These are phyloP conservation scores for Drosophila repleta DNA, from an alignment of 1,140 invertebrate genomes.

Conservation along the genomic window DNA sequence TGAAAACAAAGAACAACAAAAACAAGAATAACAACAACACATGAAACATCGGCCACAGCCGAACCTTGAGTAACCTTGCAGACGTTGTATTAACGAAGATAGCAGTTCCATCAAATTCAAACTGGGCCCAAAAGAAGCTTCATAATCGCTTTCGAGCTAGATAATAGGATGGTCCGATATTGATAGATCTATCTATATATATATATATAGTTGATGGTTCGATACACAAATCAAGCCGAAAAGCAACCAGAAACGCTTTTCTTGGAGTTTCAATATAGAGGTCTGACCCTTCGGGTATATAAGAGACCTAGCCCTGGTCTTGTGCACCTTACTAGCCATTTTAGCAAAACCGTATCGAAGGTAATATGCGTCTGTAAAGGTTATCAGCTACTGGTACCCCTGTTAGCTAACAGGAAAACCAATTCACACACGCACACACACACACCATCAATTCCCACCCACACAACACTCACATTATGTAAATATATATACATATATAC, in stretches of 20 bases:
- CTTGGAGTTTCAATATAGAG: no score
- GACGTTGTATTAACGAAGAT: not conserved
- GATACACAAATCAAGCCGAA: no score
- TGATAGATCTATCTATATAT: no score
- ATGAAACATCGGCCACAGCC: not conserved
- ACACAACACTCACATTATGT: not conserved
- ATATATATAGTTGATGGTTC: no score
- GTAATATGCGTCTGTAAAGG: slow-evolving; percentile 5
- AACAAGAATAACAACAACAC: not conserved
- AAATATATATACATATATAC: not conserved
- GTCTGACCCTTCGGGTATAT: not conserved
- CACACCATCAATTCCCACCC: not conserved
- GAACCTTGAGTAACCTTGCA: slow-evolving; percentile 16
- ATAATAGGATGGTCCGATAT: no score
- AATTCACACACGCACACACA: slow-evolving; percentile 22
- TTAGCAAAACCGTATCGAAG: not conserved
- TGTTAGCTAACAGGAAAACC: not conserved
- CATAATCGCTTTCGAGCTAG: no score
- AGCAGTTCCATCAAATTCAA: no score
- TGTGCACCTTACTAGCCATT: no score
- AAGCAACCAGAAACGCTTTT: no score
- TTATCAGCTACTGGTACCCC: not conserved
- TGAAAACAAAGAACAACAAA: slow-evolving; percentile 12
- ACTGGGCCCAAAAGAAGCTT: no score
- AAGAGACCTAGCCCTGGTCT: not conserved